Evolutionary conservation across 1,140 invertebrate genomes (phyloP), one percentile per base, ranked within the genome.

Genomic region (Cotesia vestalis): DNA sequence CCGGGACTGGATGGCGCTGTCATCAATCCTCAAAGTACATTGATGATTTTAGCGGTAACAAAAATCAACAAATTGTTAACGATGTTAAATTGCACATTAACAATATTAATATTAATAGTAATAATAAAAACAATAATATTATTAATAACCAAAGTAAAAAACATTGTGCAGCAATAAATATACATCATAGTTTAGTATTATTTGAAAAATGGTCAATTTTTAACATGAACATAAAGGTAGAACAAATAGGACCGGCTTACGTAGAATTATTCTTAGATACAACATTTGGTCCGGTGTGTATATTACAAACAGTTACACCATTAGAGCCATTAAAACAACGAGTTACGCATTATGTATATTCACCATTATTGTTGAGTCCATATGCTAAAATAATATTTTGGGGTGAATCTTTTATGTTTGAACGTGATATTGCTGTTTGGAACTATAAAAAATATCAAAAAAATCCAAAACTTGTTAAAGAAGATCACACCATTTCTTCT

Each of bases 341-440:
- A 77, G 90, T 97, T 0, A 86, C 93, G 0, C 96, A 97, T 80
- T 86, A 91, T 55, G 88, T 97, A 55, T 96, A 91, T 80, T 89
- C 90, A 0, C 88, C 90, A 0, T 76, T 80, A 0, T 81, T 90
- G 53, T 83, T 92, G 3, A 90, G 89, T 0, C 88, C 91, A 0
- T 89, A 93, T 9, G 91, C 91, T 0, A 92, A 90, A 67, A 82
- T 95, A 8, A 81, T 93, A 11, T 88, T 96, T 4, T 80, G 89
- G 1, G 90, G 87, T 0, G 95, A 96, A 87, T 91, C 91, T 11
- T 84, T 91, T 17, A 94, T 95, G 94, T 91, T 97, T 79, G 91
- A 95, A 81, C 88, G 95, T 3, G 96, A 98, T 79, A 91, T 97
- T 0, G 89, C 89, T 70, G 91, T 97, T 4, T 98, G 96, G 96